Evolutionary conservation across 1,140 invertebrate genomes (phyloP).

Genomic region (Pristionchus pacificus): DNA sequence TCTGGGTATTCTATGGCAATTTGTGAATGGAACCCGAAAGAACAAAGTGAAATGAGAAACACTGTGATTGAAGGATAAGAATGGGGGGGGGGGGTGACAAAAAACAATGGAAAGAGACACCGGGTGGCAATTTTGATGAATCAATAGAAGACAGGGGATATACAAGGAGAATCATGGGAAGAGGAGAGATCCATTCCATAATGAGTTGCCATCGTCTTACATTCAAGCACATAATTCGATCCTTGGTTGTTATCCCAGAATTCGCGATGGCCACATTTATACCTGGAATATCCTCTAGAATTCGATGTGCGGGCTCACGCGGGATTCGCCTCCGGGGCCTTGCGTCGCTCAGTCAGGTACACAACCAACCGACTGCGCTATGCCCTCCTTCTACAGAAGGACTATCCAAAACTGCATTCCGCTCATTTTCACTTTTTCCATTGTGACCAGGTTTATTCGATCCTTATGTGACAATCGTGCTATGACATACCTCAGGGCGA

Average conservation of each 20-base stretch:
- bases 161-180: neutral
- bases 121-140: neutral
- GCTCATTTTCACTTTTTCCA: neutral
- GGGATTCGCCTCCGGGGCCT: no score
- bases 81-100: no score
- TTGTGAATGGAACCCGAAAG: no score
- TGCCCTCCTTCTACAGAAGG: neutral
- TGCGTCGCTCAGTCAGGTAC: neutral
- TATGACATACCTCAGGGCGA: conserved; percentile 5
- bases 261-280: neutral
- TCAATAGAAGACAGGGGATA: neutral
- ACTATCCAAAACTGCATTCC: no score
- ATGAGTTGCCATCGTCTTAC: neutral
- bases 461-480: neutral
- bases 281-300: no score
- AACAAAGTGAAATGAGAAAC: no score
- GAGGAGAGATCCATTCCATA: neutral
- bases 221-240: conserved; percentile 9
- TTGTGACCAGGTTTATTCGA: neutral
- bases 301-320: no score
- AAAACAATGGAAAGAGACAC: neutral
- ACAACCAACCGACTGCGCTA: neutral
- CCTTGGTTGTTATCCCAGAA: conserved; percentile 21
- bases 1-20: no score
- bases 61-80: no score